Conservation (phyloP, 2,888 invertebrate genomes). For the Sphinx pinastri region DNA sequence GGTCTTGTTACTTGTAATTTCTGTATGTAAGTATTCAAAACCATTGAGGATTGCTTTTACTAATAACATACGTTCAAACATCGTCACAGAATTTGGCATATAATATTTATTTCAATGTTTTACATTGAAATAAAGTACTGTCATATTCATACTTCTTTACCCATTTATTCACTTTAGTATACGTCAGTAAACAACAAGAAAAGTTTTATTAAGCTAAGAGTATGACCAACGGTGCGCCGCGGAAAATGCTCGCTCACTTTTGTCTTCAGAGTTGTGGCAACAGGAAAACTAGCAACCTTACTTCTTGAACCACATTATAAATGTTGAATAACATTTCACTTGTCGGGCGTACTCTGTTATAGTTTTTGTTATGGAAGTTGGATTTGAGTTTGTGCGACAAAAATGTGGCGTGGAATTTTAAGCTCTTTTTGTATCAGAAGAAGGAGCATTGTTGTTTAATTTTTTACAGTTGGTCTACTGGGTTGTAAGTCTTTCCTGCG, state of each 20-base stretch:
- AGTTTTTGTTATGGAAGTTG: neutral
- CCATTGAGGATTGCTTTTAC: too few species aligned
- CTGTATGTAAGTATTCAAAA: too few species aligned
- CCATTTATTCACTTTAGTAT: neutral
- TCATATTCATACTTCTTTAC: neutral
- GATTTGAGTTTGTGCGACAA: constrained; percentile 2
- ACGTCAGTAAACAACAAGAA: constrained; percentile 1
- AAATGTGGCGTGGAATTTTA: neutral
- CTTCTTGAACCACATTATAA: neutral
- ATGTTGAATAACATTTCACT: constrained; percentile 12
- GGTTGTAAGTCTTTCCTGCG: too few species aligned
- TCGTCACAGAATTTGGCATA: too few species aligned
- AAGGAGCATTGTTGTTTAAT: too few species aligned
- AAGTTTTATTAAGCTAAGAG: constrained; percentile 13
- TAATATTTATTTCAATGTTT: too few species aligned
- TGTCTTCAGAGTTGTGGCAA: constrained; percentile 4
- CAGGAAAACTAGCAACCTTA: constrained; percentile 2
- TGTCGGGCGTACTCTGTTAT: neutral
- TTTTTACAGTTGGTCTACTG: too few species aligned
- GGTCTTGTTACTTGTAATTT: too few species aligned
- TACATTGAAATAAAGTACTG: too few species aligned
- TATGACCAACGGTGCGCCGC: neutral
- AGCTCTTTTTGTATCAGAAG: too few species aligned
- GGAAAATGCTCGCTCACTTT: neutral
- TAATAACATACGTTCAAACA: too few species aligned